These are phyloP conservation scores for Arctocebus calabarensis DNA, from an alignment of 2,797 vertebrate species.

Conservation along the genomic window DNA sequence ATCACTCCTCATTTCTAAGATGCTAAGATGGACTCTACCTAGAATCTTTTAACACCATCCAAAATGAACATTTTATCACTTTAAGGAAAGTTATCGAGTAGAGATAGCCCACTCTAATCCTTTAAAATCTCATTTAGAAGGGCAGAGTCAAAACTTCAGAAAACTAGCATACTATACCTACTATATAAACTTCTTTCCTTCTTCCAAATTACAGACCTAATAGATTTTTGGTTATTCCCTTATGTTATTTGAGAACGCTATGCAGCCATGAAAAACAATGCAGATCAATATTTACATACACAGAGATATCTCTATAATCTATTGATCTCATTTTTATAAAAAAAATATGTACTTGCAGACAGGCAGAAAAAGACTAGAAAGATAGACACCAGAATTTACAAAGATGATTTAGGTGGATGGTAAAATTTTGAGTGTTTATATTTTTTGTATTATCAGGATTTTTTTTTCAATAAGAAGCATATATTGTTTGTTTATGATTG, in stretches of 20 bases:
- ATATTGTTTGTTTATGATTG: background rate
- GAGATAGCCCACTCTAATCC: background rate
- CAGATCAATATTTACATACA: background rate
- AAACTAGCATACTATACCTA: conserved; percentile 6
- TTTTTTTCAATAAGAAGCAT: background rate
- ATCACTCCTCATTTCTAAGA: conserved; percentile 40
- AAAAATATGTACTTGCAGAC: background rate
- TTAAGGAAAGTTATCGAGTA: conserved; percentile 9
- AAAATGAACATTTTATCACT: conserved; percentile 16
- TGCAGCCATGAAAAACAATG: background rate
- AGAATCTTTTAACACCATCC: background rate
- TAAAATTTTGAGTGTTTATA: background rate
- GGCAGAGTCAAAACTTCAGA: background rate
- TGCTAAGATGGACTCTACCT: background rate
- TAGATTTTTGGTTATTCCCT: background rate
- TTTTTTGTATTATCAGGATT: background rate
- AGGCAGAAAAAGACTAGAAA: conserved; percentile 52
- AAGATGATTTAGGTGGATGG: background rate
- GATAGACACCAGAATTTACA: background rate
- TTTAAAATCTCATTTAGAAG: conserved; percentile 19
- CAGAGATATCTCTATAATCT: background rate
- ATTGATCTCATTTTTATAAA: background rate
- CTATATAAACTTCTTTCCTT: conserved; percentile 13
- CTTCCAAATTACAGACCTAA: background rate
- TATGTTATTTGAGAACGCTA: background rate